A percentile compares a stretch with the other conserved stretches of the same genome.
These are phyloP conservation scores for Crenuchus spilurus DNA, from an alignment of 2,797 vertebrate genomes.

Conservation along the genomic window DNA sequence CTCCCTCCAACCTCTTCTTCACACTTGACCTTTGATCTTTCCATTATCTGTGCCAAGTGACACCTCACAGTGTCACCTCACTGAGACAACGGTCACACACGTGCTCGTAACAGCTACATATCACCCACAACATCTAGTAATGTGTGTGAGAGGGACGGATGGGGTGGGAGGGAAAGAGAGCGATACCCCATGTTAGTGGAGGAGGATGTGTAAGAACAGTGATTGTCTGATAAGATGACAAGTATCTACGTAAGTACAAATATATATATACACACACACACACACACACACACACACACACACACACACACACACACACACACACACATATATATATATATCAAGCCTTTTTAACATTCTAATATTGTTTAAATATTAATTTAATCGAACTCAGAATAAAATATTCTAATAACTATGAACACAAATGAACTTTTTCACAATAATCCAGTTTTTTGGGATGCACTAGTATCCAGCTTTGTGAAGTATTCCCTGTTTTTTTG, in stretches of 20 bases:
- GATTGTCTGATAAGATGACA: too few species aligned
- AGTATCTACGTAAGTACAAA: too few species aligned
- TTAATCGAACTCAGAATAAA: too few species aligned
- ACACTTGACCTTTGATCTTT: constrained; percentile 58
- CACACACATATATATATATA: too few species aligned
- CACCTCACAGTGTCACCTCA: constrained; percentile 44
- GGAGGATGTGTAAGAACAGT: background rate
- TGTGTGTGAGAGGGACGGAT: background rate
- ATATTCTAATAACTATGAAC: too few species aligned
- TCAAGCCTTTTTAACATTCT: too few species aligned
- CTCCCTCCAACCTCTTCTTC: constrained; percentile 43
- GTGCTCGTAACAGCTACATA: constrained; percentile 36
- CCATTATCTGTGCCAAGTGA: constrained; percentile 58
- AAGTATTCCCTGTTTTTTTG: background rate
- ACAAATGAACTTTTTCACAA: too few species aligned
- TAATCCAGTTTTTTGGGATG: too few species aligned
- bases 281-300: too few species aligned
- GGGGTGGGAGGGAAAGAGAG: constrained; percentile 10
- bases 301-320: too few species aligned
- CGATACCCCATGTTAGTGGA: constrained; percentile 21
- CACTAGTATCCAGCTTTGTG: background rate
- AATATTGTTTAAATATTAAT: too few species aligned
- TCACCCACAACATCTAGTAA: constrained; percentile 34
- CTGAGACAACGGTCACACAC: constrained; percentile 44
- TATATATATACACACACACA: too few species aligned